phyloP scores from a whole-genome alignment of 2,797 vertebrate species.

The Spea hammondii region DNA sequence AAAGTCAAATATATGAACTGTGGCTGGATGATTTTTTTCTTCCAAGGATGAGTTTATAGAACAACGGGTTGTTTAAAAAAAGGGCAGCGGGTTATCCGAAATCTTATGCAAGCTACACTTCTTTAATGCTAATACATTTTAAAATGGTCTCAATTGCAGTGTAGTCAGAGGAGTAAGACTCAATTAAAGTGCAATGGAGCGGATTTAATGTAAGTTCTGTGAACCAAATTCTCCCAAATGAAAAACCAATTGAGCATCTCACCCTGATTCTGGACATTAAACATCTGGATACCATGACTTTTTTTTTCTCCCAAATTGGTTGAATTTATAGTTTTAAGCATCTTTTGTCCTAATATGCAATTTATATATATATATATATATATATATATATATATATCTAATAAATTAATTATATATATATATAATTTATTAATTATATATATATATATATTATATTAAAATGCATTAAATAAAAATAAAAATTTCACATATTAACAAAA shows the following conservation, averaged over 20 bases:
- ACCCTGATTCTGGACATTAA: conserved; percentile 26
- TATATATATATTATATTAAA: too few species aligned
- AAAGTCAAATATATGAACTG: conserved; percentile 45
- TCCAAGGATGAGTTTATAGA: conserved; percentile 36
- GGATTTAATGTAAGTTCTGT: conserved; percentile 43
- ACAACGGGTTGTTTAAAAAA: conserved; percentile 32
- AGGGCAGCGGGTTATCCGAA: conserved; percentile 37
- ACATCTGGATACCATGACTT: conserved; percentile 31
- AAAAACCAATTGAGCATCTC: conserved; percentile 42
- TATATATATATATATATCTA: too few species aligned
- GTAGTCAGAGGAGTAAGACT: conserved; percentile 45
- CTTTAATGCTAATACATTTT: conserved; percentile 38
- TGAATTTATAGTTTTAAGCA: too few species aligned
- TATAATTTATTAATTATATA: too few species aligned
- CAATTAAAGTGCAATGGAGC: conserved; percentile 49
- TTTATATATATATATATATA: too few species aligned
- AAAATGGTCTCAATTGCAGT: conserved; percentile 32
- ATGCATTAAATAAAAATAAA: too few species aligned
- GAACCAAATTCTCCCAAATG: conserved; percentile 27
- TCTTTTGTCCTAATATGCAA: too few species aligned
- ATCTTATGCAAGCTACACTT: conserved; percentile 41
- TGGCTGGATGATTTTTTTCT: background rate
- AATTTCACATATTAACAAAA: too few species aligned
- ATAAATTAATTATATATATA: too few species aligned
- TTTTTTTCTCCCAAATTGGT: too few species aligned